Conservation (phyloP, 2,113 vertebrate species). For the Cyphomyrus plagiostoma region DNA sequence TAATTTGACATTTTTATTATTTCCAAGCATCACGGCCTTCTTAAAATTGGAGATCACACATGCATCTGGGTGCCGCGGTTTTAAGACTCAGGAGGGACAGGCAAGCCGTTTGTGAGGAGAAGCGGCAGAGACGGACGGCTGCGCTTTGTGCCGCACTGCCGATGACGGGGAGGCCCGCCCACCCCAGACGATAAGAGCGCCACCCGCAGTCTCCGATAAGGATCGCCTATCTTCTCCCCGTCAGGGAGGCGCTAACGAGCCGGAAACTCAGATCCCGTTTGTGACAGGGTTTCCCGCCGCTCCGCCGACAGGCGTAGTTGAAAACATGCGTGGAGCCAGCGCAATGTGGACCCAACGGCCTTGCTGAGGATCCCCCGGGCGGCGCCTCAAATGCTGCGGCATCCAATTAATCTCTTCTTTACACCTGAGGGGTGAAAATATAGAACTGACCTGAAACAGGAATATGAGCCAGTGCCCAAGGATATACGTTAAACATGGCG, state of each 20-base stretch:
- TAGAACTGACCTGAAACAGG: neutral
- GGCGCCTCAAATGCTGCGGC: neutral
- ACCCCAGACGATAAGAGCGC: neutral
- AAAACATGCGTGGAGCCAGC: no score
- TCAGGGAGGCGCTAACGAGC: neutral
- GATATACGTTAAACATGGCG: neutral
- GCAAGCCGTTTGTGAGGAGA: slow-evolving; percentile 29
- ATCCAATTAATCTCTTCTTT: neutral
- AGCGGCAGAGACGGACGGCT: slow-evolving; percentile 34
- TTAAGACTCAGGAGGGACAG: slow-evolving; percentile 42
- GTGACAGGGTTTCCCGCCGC: no score
- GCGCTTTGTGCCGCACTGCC: slow-evolving; percentile 46
- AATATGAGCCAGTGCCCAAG: neutral
- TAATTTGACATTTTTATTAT: slow-evolving; percentile 46
- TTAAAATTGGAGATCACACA: slow-evolving; percentile 43
- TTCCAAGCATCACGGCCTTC: slow-evolving; percentile 33
- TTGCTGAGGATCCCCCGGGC: neutral
- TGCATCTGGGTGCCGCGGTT: slow-evolving; percentile 40
- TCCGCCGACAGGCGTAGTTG: neutral
- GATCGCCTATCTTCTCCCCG: neutral
- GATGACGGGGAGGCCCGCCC: neutral
- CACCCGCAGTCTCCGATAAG: neutral
- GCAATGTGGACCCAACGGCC: neutral
- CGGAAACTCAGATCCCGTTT: neutral
- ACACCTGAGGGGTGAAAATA: neutral